A percentile compares a stretch with the other conserved stretches of the same genome.
phyloP scores from a whole-genome alignment of 37 sponge, comb jelly and placozoan species.

The Chondrilla cf. caribensis region DNA sequence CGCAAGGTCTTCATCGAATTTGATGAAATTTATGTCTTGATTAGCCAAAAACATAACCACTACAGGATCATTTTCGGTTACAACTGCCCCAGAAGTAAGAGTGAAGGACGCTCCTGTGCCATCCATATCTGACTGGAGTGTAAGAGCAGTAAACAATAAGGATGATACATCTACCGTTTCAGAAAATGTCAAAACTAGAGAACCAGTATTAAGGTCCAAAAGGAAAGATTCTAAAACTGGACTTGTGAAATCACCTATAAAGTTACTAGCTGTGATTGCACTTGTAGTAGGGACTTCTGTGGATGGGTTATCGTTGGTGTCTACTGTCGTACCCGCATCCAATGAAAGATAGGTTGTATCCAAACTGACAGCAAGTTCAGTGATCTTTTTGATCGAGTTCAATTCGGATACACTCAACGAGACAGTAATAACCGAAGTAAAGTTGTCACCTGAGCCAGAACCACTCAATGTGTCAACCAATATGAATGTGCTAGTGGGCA shows the following conservation, averaged over 20 bases:
- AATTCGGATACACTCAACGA: conserved; percentile 56
- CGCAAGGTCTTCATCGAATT: conserved; percentile 48
- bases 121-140: conserved; percentile 23
- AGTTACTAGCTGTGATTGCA: conserved; percentile 55
- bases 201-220: conserved; percentile 68
- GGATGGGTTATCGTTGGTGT: conserved; percentile 57
- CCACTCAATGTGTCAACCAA: conserved; percentile 15
- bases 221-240: conserved; percentile 70
- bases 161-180: conserved; percentile 65
- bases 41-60: conserved; percentile 57
- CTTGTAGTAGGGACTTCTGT: conserved; percentile 31
- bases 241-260: conserved; percentile 43
- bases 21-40: conserved; percentile 76
- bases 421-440: conserved; percentile 18
- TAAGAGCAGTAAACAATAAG: conserved; percentile 36
- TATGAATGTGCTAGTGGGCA: conserved; percentile 4
- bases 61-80: conserved; percentile 11
- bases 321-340: conserved; percentile 36
- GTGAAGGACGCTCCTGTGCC: conserved; percentile 26
- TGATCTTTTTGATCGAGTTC: conserved; percentile 74
- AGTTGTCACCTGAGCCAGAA: conserved; percentile 23
- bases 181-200: conserved; percentile 71
- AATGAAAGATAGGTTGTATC: conserved; percentile 58
- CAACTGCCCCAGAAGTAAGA: conserved; percentile 23
- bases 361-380: conserved; percentile 37